These are phyloP conservation scores for Campoletis raptor DNA, from an alignment of 2,888 invertebrate genomes.

Conservation along the genomic window DNA sequence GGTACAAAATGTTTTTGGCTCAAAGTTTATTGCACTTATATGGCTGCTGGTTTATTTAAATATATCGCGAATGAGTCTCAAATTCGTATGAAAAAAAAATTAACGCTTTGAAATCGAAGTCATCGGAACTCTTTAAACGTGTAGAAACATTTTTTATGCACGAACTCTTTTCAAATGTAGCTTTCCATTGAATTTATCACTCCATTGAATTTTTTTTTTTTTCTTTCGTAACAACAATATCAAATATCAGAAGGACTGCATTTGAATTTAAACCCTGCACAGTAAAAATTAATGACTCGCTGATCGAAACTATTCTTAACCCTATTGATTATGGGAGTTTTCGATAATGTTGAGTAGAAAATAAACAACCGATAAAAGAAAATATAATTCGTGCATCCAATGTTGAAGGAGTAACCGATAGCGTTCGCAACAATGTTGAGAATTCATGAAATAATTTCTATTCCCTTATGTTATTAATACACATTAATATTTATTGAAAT, in stretches of 20 bases:
- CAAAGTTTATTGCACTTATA: slow-evolving; percentile 48
- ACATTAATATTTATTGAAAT: slow-evolving; percentile 28
- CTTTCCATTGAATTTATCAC: neutral
- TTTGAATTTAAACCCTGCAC: too few relatives aligned
- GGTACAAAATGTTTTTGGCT: slow-evolving; percentile 54
- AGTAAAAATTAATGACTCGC: too few relatives aligned
- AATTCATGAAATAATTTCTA: neutral
- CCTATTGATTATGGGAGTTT: too few relatives aligned
- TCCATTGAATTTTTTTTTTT: too few relatives aligned
- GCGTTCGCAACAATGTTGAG: neutral
- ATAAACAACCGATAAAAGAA: neutral
- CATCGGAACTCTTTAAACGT: neutral
- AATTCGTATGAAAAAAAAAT: neutral
- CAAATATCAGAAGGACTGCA: too few relatives aligned
- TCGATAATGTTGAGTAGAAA: neutral
- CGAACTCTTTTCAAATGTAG: neutral
- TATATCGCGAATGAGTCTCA: slow-evolving; percentile 5
- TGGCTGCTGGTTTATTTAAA: slow-evolving; percentile 13
- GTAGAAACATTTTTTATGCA: neutral
- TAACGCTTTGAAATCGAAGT: neutral
- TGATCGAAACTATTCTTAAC: neutral
- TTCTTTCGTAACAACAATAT: too few relatives aligned
- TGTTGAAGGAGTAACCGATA: neutral
- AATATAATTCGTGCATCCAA: neutral
- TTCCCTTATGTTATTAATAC: slow-evolving; percentile 17